Evolutionary conservation across 2,888 invertebrate species (phyloP).

Genomic region (Cistogaster globosa): DNA sequence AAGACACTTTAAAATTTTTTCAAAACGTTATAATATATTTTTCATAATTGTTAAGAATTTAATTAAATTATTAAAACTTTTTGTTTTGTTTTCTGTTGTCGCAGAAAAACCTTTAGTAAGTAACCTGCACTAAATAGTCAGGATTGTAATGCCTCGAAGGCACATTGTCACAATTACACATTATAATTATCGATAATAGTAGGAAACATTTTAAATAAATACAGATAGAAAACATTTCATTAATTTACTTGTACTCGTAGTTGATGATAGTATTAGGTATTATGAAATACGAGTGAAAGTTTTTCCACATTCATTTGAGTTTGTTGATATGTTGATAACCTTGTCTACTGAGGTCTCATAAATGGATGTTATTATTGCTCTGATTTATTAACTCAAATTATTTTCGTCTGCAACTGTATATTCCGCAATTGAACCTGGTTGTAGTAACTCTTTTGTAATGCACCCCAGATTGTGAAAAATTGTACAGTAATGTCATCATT

Average conservation of each 20-base stretch:
- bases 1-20: too few species aligned
- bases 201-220: neutral
- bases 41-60: neutral
- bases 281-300: neutral
- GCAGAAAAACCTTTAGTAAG: neutral
- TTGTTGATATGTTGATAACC: neutral
- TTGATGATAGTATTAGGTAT: neutral
- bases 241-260: neutral
- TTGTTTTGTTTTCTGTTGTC: neutral
- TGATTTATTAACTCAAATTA: neutral
- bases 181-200: neutral
- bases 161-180: neutral
- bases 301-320: neutral
- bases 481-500: neutral
- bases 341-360: neutral
- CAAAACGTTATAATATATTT: too few species aligned
- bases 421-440: neutral
- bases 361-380: neutral
- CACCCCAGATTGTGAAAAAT: neutral
- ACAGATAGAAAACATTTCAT: neutral
- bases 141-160: neutral
- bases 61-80: neutral
- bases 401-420: constrained; percentile 17
- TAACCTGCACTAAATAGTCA: neutral
- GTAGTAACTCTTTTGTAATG: constrained; percentile 1